Conservation (phyloP, 2,888 invertebrate genomes). For the Eustalomyia histrio region DNA sequence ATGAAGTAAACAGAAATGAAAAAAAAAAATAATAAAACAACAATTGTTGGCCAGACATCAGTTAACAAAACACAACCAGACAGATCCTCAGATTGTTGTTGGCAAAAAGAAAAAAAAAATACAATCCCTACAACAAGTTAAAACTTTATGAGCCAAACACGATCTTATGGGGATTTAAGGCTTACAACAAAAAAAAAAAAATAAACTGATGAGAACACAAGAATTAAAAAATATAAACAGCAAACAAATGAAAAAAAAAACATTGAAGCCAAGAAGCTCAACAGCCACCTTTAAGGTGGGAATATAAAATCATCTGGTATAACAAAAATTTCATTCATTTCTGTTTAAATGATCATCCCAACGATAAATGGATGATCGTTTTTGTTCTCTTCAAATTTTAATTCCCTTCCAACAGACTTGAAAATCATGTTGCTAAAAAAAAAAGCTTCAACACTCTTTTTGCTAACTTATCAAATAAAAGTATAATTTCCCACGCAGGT, state of each 20-base stretch:
- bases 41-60: slow-evolving; percentile 56
- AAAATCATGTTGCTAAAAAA: background rate
- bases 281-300: slow-evolving; percentile 51
- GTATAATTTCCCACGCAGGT: slow-evolving; percentile 60
- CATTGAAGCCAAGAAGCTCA: slow-evolving; percentile 55
- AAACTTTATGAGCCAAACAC: slow-evolving; percentile 63
- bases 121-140: slow-evolving; percentile 42
- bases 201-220: slow-evolving; percentile 51
- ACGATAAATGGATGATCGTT: slow-evolving; percentile 60
- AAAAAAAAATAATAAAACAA: slow-evolving; percentile 35
- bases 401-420: background rate
- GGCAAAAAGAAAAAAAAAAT: slow-evolving; percentile 1
- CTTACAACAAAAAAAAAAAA: slow-evolving; percentile 8
- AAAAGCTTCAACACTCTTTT: slow-evolving; percentile 55
- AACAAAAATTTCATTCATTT: slow-evolving; percentile 60
- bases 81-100: slow-evolving; percentile 45
- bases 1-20: slow-evolving; percentile 36
- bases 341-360: slow-evolving; percentile 50
- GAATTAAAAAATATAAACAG: slow-evolving; percentile 16
- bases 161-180: slow-evolving; percentile 51
- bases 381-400: slow-evolving; percentile 17
- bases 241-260: too few relatives aligned
- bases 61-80: slow-evolving; percentile 52
- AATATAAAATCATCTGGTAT: slow-evolving; percentile 40
- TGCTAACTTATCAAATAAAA: slow-evolving; percentile 49